Evolutionary conservation across 2,888 invertebrate species (phyloP).

Genomic region (Meiosimyza decipiens): DNA sequence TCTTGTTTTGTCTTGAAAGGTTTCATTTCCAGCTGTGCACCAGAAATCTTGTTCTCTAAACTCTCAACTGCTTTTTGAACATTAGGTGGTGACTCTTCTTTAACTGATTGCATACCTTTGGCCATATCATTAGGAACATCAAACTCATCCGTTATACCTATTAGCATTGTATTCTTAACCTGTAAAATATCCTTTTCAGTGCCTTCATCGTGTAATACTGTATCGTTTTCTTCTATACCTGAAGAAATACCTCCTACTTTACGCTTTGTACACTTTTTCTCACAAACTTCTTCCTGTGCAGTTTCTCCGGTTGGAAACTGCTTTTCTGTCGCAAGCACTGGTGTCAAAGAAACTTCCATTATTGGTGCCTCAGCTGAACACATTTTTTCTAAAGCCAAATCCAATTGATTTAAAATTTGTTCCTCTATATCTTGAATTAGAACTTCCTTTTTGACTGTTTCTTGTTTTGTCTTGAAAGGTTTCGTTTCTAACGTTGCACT

Average conservation of each 20-base stretch:
- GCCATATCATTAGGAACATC: too few relatives aligned
- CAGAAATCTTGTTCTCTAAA: too few relatives aligned
- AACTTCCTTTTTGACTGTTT: constrained; percentile 46
- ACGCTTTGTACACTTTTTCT: constrained; percentile 37
- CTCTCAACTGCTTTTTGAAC: too few relatives aligned
- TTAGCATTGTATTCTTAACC: too few relatives aligned
- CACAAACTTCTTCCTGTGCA: constrained; percentile 59
- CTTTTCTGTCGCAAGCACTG: constrained; percentile 43
- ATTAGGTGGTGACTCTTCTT: too few relatives aligned
- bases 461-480: constrained; percentile 59
- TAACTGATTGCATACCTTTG: too few relatives aligned
- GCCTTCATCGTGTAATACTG: too few relatives aligned
- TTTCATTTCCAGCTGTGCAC: constrained; percentile 48
- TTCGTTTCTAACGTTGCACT: constrained; percentile 48
- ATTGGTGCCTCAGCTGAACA: constrained; percentile 48
- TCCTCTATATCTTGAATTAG: constrained; percentile 52
- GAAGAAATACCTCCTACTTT: too few relatives aligned
- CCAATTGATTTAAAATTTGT: constrained; percentile 55
- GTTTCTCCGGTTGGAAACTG: constrained; percentile 43
- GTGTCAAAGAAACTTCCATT: not conserved
- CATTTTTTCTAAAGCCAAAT: constrained; percentile 51
- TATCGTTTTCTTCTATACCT: too few relatives aligned
- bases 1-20: constrained; percentile 59
- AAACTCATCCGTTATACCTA: too few relatives aligned
- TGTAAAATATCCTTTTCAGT: too few relatives aligned